Conservation (phyloP, 2,888 invertebrate species). For the Rhyacophila evoluta region DNA sequence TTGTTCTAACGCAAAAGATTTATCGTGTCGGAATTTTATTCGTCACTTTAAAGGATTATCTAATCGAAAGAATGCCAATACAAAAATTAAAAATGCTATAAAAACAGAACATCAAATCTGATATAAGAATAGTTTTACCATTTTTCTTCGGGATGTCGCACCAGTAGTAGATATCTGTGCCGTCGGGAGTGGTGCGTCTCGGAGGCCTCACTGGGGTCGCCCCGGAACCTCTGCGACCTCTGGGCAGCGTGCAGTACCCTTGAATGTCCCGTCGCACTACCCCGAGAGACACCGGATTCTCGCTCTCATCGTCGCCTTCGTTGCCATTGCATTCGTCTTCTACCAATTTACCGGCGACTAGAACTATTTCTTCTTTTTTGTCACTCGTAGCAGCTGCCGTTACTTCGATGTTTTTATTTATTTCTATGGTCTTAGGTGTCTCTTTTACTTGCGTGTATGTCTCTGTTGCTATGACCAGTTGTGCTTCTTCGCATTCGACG, state of each 20-base stretch:
- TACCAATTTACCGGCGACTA: slow-evolving; percentile 25
- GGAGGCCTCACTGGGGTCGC: slow-evolving; percentile 71
- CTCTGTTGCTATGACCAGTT: slow-evolving; percentile 50
- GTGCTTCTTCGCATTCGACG: slow-evolving; percentile 52
- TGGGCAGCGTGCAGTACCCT: slow-evolving; percentile 70
- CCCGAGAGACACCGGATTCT: slow-evolving; percentile 55
- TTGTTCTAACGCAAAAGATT: no score
- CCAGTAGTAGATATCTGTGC: slow-evolving; percentile 89
- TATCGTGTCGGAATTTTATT: no score
- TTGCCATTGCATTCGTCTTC: slow-evolving; percentile 56
- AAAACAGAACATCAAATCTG: no score
- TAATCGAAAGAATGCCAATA: no score
- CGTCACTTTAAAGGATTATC: no score
- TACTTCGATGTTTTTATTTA: slow-evolving; percentile 50
- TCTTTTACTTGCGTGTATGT: slow-evolving; percentile 47
- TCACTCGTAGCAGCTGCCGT: slow-evolving; percentile 31
- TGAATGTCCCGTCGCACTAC: slow-evolving; percentile 59
- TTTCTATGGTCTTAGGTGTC: slow-evolving; percentile 48
- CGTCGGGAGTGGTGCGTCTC: slow-evolving; percentile 83
- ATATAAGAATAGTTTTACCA: no score
- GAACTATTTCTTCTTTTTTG: slow-evolving; percentile 32
- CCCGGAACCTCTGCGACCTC: slow-evolving; percentile 57
- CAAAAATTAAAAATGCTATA: no score
- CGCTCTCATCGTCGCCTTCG: slow-evolving; percentile 56
- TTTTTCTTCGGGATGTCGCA: slow-evolving; percentile 79